Evolutionary conservation across 1,140 invertebrate species (phyloP).

Genomic region (Apis florea): DNA sequence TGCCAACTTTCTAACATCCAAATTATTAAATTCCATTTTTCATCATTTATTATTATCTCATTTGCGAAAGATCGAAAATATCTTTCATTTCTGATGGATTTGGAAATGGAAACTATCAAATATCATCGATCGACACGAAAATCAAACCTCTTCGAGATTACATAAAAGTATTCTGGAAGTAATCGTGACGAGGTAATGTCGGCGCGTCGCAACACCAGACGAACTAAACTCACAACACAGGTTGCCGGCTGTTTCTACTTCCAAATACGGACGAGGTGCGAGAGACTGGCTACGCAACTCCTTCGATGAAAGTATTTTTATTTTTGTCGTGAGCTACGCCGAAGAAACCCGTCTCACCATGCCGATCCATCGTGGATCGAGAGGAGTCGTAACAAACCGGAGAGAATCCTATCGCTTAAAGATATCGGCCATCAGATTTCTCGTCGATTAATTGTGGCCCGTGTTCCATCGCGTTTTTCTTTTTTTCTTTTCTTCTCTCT

Average conservation of each 20-base stretch:
- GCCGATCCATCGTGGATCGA: slow-evolving; percentile 16
- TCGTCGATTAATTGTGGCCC: not conserved
- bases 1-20: too few species aligned
- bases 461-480: too few species aligned
- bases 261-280: slow-evolving; percentile 67
- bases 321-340: slow-evolving; percentile 38
- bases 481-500: too few species aligned
- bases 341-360: slow-evolving; percentile 37
- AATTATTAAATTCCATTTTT: too few species aligned
- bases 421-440: not conserved
- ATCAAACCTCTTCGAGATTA: not conserved
- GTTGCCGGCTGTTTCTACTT: slow-evolving; percentile 58
- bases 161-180: slow-evolving; percentile 29
- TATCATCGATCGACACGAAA: not conserved
- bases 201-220: slow-evolving; percentile 27
- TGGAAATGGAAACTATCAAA: too few species aligned
- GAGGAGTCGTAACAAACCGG: not conserved
- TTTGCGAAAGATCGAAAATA: too few species aligned
- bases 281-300: slow-evolving; percentile 61
- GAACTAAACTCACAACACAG: slow-evolving; percentile 42
- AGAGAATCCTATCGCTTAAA: slow-evolving; percentile 6
- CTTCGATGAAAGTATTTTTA: slow-evolving; percentile 69
- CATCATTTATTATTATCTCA: not conserved
- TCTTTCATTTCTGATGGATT: too few species aligned
- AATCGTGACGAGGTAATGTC: not conserved